Percentiles rank a stretch among this genome's conserved stretches.
Evolutionary conservation across 2,888 invertebrate genomes (phyloP).

Genomic region (Oscheius onirici): DNA sequence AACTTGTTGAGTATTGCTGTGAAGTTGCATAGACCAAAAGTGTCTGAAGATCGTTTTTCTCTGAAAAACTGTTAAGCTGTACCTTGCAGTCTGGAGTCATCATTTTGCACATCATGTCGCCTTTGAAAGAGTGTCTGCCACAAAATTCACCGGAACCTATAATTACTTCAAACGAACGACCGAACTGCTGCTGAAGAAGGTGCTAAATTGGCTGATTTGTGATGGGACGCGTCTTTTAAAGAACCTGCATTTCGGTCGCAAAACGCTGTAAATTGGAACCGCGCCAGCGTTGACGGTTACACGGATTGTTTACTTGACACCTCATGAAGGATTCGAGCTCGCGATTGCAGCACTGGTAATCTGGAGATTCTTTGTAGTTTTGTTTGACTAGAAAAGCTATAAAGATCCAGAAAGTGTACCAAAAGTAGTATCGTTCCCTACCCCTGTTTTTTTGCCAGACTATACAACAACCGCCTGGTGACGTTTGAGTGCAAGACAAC

Average conservation of each 20-base stretch:
- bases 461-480: no score
- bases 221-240: no score
- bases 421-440: no score
- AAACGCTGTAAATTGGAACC: constrained; percentile 16
- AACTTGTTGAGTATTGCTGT: constrained; percentile 7
- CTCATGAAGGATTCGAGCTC: constrained; percentile 1
- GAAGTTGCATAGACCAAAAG: constrained; percentile 8
- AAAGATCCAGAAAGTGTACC: no score
- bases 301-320: neutral
- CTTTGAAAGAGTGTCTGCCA: constrained; percentile 22
- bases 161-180: constrained; percentile 14
- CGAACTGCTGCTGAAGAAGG: constrained; percentile 8
- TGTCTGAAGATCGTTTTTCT: constrained; percentile 1
- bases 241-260: constrained; percentile 20
- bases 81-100: constrained; percentile 24
- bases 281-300: constrained; percentile 10
- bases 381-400: no score
- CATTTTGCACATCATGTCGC: constrained; percentile 25
- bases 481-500: no score
- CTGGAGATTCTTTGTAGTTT: neutral
- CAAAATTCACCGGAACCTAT: constrained; percentile 7
- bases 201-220: neutral
- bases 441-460: no score
- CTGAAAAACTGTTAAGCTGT: neutral
- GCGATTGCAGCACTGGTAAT: constrained; percentile 11